phyloP scores from a whole-genome alignment of 2,797 vertebrate species.

The Botia kubotai region DNA sequence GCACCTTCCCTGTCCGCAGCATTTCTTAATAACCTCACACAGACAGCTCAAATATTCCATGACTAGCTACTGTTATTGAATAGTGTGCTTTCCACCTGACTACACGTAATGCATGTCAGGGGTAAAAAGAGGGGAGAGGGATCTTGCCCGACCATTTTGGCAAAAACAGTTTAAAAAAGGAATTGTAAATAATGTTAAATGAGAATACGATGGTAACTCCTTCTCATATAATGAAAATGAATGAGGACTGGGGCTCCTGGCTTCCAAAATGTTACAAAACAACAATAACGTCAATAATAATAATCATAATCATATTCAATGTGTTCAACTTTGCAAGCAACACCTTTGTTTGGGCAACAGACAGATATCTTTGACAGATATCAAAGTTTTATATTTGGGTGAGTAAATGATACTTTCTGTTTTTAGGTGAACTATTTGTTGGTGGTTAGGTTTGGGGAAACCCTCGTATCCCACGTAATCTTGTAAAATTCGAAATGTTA shows the following conservation, averaged over 20 bases:
- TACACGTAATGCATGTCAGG: neutral
- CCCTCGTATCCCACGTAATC: neutral
- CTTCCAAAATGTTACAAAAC: too few relatives aligned
- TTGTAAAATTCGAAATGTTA: neutral
- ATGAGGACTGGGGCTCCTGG: too few relatives aligned
- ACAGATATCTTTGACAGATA: neutral
- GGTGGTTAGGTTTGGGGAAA: too few relatives aligned
- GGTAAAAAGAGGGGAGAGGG: too few relatives aligned
- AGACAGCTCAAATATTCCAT: slow-evolving; percentile 30
- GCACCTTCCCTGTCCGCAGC: neutral
- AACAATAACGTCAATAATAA: too few relatives aligned
- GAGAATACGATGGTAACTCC: too few relatives aligned
- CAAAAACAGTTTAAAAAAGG: too few relatives aligned
- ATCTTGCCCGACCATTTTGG: too few relatives aligned
- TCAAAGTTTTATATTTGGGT: too few relatives aligned
- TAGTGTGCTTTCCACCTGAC: neutral
- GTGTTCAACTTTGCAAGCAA: neutral
- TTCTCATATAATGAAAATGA: too few relatives aligned
- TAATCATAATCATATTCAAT: too few relatives aligned
- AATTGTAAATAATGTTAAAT: too few relatives aligned
- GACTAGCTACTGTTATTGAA: neutral
- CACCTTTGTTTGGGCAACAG: neutral
- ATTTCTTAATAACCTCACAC: slow-evolving; percentile 13
- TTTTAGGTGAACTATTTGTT: neutral
- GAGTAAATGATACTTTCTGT: neutral